Conservation (phyloP, 2,888 invertebrate species). For the Horisme vitalbata region DNA sequence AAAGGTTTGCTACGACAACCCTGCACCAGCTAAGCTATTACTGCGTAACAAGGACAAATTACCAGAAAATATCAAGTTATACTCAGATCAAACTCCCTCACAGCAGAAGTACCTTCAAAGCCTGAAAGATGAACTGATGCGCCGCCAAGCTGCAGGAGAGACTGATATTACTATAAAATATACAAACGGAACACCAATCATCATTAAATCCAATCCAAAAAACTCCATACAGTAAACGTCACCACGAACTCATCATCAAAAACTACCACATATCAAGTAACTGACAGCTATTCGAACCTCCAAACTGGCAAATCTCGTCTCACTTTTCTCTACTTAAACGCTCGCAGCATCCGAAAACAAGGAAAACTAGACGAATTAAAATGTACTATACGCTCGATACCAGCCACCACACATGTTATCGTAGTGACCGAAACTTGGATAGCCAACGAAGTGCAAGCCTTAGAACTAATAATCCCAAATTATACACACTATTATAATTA, state of each 20-base stretch:
- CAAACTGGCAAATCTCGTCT: background rate
- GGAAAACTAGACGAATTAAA: background rate
- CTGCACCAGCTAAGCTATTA: too few relatives aligned
- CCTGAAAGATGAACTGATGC: slow-evolving; percentile 27
- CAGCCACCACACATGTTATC: background rate
- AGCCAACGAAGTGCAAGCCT: background rate
- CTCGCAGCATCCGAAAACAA: background rate
- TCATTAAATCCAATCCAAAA: slow-evolving; percentile 8
- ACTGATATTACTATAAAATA: slow-evolving; percentile 37
- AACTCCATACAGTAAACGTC: background rate
- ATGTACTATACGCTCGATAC: too few relatives aligned
- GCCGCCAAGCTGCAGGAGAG: slow-evolving; percentile 33
- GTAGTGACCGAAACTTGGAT: background rate
- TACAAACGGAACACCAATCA: slow-evolving; percentile 33
- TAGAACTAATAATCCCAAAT: background rate
- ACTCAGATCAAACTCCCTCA: too few relatives aligned
- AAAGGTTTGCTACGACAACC: too few relatives aligned
- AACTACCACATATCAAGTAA: background rate
- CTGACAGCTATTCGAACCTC: background rate
- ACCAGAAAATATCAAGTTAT: too few relatives aligned
- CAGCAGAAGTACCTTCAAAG: too few relatives aligned
- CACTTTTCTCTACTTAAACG: background rate
- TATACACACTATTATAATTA: background rate
- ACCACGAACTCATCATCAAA: background rate
- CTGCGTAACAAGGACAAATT: too few relatives aligned